Percentiles rank a stretch among this genome's conserved stretches.
These are phyloP conservation scores for Alviniconcha strummeri DNA, from an alignment of 2,888 invertebrate genomes.

Conservation along the genomic window DNA sequence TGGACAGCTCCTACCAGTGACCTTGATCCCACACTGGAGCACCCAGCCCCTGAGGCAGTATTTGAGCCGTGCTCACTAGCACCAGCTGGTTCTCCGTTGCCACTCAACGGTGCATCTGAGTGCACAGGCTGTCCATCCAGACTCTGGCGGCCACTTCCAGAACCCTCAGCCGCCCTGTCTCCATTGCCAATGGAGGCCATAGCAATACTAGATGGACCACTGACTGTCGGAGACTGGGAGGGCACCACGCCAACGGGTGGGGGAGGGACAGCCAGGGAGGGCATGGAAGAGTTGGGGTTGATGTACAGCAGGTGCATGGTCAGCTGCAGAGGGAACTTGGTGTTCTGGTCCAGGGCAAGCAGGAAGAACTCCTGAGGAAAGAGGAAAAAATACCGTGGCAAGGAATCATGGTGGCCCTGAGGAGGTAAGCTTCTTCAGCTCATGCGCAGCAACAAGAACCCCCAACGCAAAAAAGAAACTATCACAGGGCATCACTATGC, in stretches of 20 bases:
- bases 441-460: no score
- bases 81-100: no score
- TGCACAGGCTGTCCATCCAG: neutral
- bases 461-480: neutral
- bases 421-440: no score
- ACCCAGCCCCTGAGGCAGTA: no score
- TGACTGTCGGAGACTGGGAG: no score
- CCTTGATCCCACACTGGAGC: no score
- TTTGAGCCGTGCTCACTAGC: no score
- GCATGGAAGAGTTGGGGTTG: constrained; percentile 44
- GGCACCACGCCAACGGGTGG: neutral
- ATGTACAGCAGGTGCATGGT: constrained; percentile 80
- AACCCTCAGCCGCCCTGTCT: neutral
- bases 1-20: no score
- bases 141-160: neutral
- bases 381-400: no score
- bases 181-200: neutral
- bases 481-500: neutral
- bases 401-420: no score
- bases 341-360: constrained; percentile 76
- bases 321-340: constrained; percentile 81
- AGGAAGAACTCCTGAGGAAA: constrained; percentile 71
- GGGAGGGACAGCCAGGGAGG: constrained; percentile 36
- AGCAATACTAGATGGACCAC: no score
- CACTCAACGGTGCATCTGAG: no score